Evolutionary conservation across 2,797 vertebrate species (phyloP), one percentile per base, ranked within the genome.

Genomic region (Pagetopsis macropterus): DNA sequence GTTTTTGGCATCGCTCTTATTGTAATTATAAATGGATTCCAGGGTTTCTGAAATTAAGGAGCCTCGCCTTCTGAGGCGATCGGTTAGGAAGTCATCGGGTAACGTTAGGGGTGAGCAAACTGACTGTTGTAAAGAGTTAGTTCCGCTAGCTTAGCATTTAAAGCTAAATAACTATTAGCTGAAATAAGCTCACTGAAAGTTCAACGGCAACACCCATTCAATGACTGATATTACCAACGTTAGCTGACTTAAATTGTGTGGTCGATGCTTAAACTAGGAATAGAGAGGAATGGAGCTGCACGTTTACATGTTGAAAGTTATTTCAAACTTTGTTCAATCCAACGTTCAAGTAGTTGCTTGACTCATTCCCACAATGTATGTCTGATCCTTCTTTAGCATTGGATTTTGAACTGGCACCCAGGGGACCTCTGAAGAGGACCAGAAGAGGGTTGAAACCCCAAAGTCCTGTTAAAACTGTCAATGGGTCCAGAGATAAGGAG

Each of bases 401-500:
- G 17, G 21, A 0, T 9, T 5, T 55, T 56, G 85, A 86, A 13
- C 45, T 81, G 43, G 91, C 81, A 21, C 78, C 82, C 1, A 91
- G 92, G 68, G 44, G 16, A 13, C 86, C 90, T 9, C 8, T 94
- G 1, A 94, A 88, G 64, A 87, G 90, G 67, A 87, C 48, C 14
- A 87, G 58, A 54, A 81, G 21, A 7, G 5, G 2, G 2, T 6
- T 3, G 12, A 67, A 67, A 54, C 76, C n/a, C 1, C 43, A 43
- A 27, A 40, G 52, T 27, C 48, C 80, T 11, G 40, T 23, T 15
- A 3, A 61, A 70, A 59, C 51, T 31, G 76, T 91, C 33, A 92
- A 89, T 60, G 87, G 83, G 1, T 84, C 84, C 46, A 75, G 65
- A 49, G 81, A 86, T 55, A 14, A 9, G 10, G 82, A 85, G 13